Evolutionary conservation across 2,797 vertebrate species (phyloP), one percentile per base, ranked within the genome.

Genomic region (Coendou prehensilis): DNA sequence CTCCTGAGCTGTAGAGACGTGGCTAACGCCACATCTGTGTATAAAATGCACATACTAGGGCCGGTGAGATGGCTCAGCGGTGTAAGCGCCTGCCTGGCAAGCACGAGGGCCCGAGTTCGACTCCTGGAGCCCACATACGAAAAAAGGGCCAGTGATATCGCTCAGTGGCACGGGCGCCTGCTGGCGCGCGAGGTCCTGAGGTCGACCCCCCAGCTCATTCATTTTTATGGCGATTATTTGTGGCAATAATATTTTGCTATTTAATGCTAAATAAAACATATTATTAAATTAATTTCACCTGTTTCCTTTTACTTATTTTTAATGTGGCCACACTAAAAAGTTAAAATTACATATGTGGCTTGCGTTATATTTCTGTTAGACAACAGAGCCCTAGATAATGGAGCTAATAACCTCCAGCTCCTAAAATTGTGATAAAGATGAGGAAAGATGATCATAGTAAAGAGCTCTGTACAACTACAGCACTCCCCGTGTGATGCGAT

Each of bases 241-340:
- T 69, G 47, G 54, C 63, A 75, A 89, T 2, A 2, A 57, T 83
- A 84, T 63, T 95, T 81, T 87, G 79, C 59, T 22, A 67, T 33
- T 47, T 57, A 80, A 69, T 59, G 6, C 71, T 80, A 88, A 89
- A 79, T 52, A 90, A 93, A 85, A 80, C 64, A 56, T n/a, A 87
- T 75, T 89, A 78, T 26, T 22, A 87, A 83, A 69, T 79, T 59
- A 85, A 82, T 75, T 75, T 95, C 45, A 47, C 41, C 45, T 47
- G 6, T 47, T 73, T 81, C 79, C 52, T 57, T 56, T 82, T 45
- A 14, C 23, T 73, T 57, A 41, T n/a, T 63, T 85, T 20, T 1
- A 89, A 75, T n/a, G 17, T 59, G 52, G 30, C 18, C 61, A 75
- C 52, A 75, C 52, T 41, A 50, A 71, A 64, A 93, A 63, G 37